Conservation (phyloP, 2,888 invertebrate species). For the Parnassius smintheus region DNA sequence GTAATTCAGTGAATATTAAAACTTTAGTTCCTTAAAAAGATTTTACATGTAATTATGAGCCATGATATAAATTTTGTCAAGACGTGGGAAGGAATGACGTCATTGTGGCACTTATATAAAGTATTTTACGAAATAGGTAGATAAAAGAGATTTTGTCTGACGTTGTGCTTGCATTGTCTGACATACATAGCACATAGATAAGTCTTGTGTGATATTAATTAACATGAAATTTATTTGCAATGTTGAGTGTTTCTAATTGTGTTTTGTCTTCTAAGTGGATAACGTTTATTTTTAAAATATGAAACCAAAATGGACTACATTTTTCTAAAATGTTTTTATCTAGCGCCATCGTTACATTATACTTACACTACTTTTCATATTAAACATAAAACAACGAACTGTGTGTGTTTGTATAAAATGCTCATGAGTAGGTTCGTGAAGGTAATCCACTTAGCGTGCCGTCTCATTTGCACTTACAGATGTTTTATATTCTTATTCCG, state of each 20-base stretch:
- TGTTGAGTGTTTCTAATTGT: too few relatives aligned
- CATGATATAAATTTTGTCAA: constrained; percentile 7
- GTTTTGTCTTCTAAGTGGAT: too few relatives aligned
- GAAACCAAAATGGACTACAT: too few relatives aligned
- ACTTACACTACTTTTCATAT: constrained; percentile 37
- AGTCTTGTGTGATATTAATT: too few relatives aligned
- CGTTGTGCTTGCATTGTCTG: too few relatives aligned
- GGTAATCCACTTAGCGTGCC: constrained; percentile 57
- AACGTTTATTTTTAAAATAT: too few relatives aligned
- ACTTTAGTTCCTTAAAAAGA: constrained; percentile 5
- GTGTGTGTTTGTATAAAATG: constrained; percentile 54
- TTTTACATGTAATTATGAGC: constrained; percentile 6
- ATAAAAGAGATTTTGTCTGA: too few relatives aligned
- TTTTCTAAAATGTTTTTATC: constrained; percentile 5
- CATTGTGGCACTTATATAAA: constrained; percentile 36
- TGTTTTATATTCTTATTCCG: constrained; percentile 35
- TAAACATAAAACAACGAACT: constrained; percentile 42
- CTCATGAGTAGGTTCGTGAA: constrained; percentile 51
- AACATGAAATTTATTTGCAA: too few relatives aligned
- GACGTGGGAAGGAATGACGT: constrained; percentile 62
- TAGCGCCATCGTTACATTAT: constrained; percentile 25
- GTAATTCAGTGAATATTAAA: constrained; percentile 4
- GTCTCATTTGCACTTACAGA: constrained; percentile 39
- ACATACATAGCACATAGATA: too few relatives aligned
- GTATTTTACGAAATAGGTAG: constrained; percentile 8